Conservation (phyloP, 2,888 invertebrate genomes). For the Apantesis nais region DNA sequence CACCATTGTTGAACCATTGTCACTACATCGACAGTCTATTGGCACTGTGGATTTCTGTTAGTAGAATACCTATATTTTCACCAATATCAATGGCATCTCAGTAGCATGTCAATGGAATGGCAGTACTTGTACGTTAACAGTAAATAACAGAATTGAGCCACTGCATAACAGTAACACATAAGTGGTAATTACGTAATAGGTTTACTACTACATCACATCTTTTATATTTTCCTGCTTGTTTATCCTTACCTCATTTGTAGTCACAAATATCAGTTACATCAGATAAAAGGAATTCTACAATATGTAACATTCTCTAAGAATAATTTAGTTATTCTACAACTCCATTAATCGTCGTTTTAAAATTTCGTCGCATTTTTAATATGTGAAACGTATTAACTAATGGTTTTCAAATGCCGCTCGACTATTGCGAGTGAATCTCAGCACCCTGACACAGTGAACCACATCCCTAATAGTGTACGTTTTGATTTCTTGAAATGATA, state of each 20-base stretch:
- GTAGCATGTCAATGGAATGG: too few species aligned
- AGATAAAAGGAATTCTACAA: neutral
- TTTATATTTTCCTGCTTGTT: neutral
- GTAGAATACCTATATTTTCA: too few species aligned
- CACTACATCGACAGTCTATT: too few species aligned
- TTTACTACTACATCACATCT: neutral
- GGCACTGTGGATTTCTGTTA: too few species aligned
- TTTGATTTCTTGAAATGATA: conserved; percentile 7
- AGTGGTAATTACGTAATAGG: neutral
- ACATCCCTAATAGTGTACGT: conserved; percentile 13
- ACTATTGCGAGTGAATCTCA: conserved; percentile 11
- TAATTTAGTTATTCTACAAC: neutral
- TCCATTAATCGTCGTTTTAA: neutral
- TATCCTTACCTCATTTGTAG: neutral
- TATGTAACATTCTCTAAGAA: neutral
- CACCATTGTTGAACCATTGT: too few species aligned
- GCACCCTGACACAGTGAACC: conserved; percentile 22
- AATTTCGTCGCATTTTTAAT: conserved; percentile 8
- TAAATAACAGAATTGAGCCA: too few species aligned
- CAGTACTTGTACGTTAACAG: too few species aligned
- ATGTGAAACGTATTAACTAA: conserved; percentile 11
- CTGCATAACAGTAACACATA: too few species aligned
- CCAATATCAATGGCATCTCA: too few species aligned
- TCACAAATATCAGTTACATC: neutral
- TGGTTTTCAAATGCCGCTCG: conserved; percentile 8